Conservation (phyloP, 2,888 invertebrate genomes). For the Thysanoteuthis rhombus region DNA sequence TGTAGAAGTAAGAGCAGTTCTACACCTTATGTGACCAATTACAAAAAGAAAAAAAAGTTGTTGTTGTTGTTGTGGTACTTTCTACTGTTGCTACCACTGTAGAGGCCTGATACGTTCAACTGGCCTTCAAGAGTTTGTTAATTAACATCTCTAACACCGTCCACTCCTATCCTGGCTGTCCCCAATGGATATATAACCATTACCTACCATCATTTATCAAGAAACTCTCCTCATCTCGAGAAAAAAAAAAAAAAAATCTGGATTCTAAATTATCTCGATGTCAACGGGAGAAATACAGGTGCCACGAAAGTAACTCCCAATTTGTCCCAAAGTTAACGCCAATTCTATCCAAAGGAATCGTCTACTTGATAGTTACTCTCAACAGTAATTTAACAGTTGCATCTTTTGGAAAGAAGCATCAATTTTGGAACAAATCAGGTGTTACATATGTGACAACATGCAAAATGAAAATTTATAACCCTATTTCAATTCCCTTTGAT, state of each 20-base stretch:
- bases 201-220: neutral
- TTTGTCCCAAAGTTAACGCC: no score
- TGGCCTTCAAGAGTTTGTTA: neutral
- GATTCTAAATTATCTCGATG: neutral
- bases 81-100: neutral
- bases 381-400: no score
- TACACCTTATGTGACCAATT: neutral
- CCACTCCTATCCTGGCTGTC: neutral
- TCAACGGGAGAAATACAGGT: neutral
- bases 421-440: no score
- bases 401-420: no score
- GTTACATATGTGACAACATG: no score
- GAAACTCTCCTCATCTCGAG: neutral
- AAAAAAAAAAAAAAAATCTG: neutral
- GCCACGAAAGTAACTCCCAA: no score
- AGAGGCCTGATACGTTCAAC: neutral
- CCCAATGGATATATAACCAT: neutral
- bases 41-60: neutral
- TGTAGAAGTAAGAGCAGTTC: neutral
- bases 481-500: neutral
- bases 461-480: no score
- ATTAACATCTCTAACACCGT: neutral
- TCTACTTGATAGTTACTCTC: no score
- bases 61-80: neutral
- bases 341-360: no score